Evolutionary conservation across 1,140 invertebrate species (phyloP), one percentile per base, ranked within the genome.

Genomic region (Lucilia sericata): DNA sequence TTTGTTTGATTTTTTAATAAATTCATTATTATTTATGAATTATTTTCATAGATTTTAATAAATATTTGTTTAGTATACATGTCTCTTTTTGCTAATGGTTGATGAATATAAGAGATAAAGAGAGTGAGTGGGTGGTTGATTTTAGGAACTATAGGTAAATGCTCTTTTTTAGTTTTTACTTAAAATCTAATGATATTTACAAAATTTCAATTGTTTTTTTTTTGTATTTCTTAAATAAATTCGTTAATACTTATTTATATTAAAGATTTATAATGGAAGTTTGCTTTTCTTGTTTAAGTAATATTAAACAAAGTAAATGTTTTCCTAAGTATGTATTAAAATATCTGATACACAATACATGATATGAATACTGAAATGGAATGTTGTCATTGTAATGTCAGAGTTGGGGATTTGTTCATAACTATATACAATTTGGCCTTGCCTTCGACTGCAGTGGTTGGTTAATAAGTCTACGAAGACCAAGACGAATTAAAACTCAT

Each of bases 291-390:
- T 70, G n/a, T 55, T 12, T 55, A 55, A 55, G 17, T 17, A 55
- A 55, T 55, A 55, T 55, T 55, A 17, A 55, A n/a, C 51, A 55
- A 55, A 55, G 0, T 55, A 55, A 55, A 55, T 49, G 9, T 30
- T 30, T 30, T 30, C 25, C 25, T 49, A 49, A 49, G 49, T 49
- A 30, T 49, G 49, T 49, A 49, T 49, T 49, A 49, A 49, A 55
- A 14, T 55, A 55, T 55, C 51, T 55, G 17, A 55, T 55, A 55
- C 51, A 55, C 12, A 55, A n/a, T 55, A 55, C n/a, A 14, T 82
- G 81, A 82, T 82, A 82, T 82, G 81, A 82, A 82, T 82, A 82
- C 81, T 65, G 81, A 82, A 82, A 82, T 82, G 81, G 81, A 82
- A 82, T 82, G 81, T 82, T 82, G 21, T 49, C 42, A 3, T 80